These are phyloP conservation scores for Sclerurus mexicanus DNA, from an alignment of 2,113 vertebrate species.

Conservation along the genomic window DNA sequence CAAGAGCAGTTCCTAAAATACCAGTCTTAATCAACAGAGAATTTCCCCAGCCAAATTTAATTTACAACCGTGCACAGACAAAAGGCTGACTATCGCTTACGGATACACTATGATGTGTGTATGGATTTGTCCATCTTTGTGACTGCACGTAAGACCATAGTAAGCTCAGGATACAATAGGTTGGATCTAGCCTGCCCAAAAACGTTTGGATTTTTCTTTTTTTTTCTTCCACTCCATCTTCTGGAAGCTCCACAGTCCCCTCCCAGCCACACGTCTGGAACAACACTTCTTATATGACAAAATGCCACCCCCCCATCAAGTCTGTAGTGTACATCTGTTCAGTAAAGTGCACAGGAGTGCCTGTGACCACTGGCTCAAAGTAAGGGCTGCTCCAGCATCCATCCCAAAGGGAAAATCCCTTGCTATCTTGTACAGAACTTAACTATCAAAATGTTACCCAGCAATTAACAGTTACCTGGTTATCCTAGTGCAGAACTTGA, in stretches of 20 bases:
- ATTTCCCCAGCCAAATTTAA: background rate
- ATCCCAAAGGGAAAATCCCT: background rate
- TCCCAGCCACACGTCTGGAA: background rate
- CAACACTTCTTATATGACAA: background rate
- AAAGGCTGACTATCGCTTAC: background rate
- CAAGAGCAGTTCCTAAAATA: background rate
- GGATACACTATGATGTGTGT: background rate
- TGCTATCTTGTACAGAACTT: background rate
- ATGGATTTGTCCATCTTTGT: background rate
- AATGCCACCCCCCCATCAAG: background rate
- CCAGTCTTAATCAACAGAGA: background rate
- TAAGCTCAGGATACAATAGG: background rate
- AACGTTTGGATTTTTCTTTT: background rate
- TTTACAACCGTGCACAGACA: background rate
- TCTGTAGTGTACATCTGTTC: fast-evolving
- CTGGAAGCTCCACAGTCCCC: background rate
- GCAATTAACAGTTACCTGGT: background rate
- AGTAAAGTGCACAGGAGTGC: fast-evolving
- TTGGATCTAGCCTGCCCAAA: background rate
- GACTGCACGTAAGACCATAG: background rate
- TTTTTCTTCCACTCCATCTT: background rate
- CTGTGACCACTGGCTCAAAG: background rate
- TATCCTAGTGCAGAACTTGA: background rate
- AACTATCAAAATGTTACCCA: background rate
- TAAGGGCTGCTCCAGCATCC: background rate